Evolutionary conservation across 2,888 invertebrate genomes (phyloP).

Genomic region (Philereme transversata): DNA sequence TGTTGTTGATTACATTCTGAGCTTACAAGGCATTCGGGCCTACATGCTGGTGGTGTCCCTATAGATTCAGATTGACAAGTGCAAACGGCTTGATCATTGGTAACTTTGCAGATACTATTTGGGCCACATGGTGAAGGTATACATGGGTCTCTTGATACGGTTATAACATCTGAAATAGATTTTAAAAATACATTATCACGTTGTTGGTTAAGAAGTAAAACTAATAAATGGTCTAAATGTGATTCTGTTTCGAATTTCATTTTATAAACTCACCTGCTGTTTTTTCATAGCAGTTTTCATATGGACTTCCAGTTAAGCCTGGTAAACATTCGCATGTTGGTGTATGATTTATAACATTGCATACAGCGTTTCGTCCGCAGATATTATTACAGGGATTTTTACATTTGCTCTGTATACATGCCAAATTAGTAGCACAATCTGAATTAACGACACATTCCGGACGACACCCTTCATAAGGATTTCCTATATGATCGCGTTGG

Average conservation of each 20-base stretch:
- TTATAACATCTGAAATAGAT: constrained; percentile 56
- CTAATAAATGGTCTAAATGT: neutral
- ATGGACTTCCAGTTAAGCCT: constrained; percentile 86
- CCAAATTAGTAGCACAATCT: constrained; percentile 88
- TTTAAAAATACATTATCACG: neutral
- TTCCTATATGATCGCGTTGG: constrained; percentile 87
- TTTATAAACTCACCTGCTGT: constrained; percentile 52
- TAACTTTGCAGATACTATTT: constrained; percentile 89
- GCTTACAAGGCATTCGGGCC: constrained; percentile 87
- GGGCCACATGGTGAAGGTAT: constrained; percentile 90
- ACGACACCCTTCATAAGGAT: constrained; percentile 90
- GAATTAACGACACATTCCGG: constrained; percentile 90
- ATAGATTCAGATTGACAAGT: constrained; percentile 87
- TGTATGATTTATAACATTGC: constrained; percentile 88
- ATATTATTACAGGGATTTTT: constrained; percentile 89
- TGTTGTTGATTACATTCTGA: constrained; percentile 86
- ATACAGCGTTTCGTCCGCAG: constrained; percentile 89
- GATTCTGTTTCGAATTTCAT: neutral
- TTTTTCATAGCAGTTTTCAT: constrained; percentile 79
- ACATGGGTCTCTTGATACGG: constrained; percentile 85
- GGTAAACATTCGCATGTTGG: constrained; percentile 87
- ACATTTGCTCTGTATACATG: constrained; percentile 90
- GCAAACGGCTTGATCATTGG: constrained; percentile 88
- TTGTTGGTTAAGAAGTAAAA: neutral
- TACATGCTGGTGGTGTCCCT: constrained; percentile 86